Base-by-base conservation (phyloP, 1,140 invertebrate genomes). In the Penaeus vannamei region DNA sequence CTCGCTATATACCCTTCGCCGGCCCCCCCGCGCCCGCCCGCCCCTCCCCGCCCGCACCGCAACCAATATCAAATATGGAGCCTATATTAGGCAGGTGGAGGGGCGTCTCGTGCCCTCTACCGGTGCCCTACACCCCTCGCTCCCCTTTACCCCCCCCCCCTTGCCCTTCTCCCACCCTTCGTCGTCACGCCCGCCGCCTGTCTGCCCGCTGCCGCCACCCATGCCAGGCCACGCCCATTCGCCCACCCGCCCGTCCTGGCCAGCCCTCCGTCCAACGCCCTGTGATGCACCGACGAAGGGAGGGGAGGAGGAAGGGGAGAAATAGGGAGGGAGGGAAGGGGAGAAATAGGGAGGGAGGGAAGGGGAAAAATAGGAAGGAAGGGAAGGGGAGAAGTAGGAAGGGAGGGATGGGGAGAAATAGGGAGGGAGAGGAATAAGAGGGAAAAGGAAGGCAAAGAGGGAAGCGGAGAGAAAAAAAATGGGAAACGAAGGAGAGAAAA, bases 51-150 rank as follows among this genome's bases (percentile, higher is more conserved):
- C 53, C 53, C 17, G 53, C 53, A 53, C 53, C 53, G 53, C 66
- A 59, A 84, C 85, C 85, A 86, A 79, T 86, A 86, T 61, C 79
- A 86, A 86, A 76, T 86, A 79, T 86, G 76, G 72, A 59, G 69
- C 36, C 83, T 84, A 84, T 84, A 84, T 84, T 84, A 84, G 83
- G 83, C 36, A 69, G 83, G 83, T 84, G 64, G 83, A 42, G 64
- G 64, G 83, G 42, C 83, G 83, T 61, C 72, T 36, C 19, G 29
- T 32, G 72, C 72, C 72, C 29, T 36, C 72, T 76, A 32, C 72
- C 72, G 19, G 22, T 36, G 77, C 32, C 77, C 42, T 62, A 7
- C 66, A 5, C 46, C 66, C 82, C 82, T 64, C 61, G 60, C 36
- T 5, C 61, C 36, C 17, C n/a, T 23, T 10, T 53, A 4, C 59